Base-by-base conservation (phyloP, 2,888 invertebrate genomes). In the Watsonalla binaria region DNA sequence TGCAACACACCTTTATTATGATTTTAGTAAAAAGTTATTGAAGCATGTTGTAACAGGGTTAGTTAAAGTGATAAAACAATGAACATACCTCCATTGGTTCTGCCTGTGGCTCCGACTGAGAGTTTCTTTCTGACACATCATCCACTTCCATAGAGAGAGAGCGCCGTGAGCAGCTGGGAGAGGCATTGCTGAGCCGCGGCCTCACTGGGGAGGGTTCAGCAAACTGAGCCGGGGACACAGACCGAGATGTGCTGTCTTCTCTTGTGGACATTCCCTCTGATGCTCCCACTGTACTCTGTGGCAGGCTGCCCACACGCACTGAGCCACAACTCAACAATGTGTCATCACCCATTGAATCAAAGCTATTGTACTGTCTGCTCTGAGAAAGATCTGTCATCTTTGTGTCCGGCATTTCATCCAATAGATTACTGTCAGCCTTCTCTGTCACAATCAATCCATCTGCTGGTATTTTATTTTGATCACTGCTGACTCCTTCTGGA, bases 341-440 rank as follows among this genome's bases (percentile, higher is more conserved):
- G 37, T 90, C 88, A 59, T 91, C 89, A 65, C 88, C 88, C 81
- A 91, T 91, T 6, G 90, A 88, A 66, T 88, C 90, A 80, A 90
- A 89, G 66, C 90, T 91, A 64, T 84, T 89, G 62, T 88, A 91
- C 64, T 89, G 89, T 74, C 88, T 83, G 24, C 86, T 89, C 66
- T 91, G 89, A 59, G 91, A 86, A 57, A 91, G 72, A 68, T 91
- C 90, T 74, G 90, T 86, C 89, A 91, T 91, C 78, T 91, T 91
- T 33, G 91, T 89, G 67, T 90, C 90, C 49, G 91, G 84, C 78
- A 91, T 90, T 76, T 90, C 90, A 74, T 90, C 90, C 60, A 91
- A 63, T 57, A 91, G 76, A 72, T 82, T 91, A 68, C 77, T 88
- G 56, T 88, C 87, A 59, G 89, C 69, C 65, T 91, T 91, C 72